Base-by-base conservation (phyloP, 2,888 invertebrate genomes). In the Nineta flava region DNA sequence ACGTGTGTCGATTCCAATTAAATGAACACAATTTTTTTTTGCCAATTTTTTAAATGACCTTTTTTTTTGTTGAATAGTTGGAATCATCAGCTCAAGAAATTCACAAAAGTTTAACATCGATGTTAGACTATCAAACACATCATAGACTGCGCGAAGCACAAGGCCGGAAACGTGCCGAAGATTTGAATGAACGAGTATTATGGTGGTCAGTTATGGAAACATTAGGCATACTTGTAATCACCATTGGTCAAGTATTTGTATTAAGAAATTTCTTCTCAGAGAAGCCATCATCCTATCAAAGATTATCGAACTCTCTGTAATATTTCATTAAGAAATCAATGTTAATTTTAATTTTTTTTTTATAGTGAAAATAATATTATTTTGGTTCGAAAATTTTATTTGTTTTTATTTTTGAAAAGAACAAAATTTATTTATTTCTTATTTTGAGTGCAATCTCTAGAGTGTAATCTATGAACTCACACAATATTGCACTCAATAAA, bases 61-160 rank as follows among this genome's bases (percentile, higher is more conserved):
- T 6, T 26, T 26, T 26, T 26, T 4, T 19, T 7, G 7, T 26
- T 26, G 2, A 26, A 56, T 66, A 93, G 92, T 81, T 97, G 83
- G 96, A 97, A 69, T 78, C 90, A 5, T 88, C 92, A 9, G 82
- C 92, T 4, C 84, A 87, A 63, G 83, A 84, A 64, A 84, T 95
- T 55, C 95, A 96, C 65, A 88, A 90, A 63, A 82, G 86, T 53
- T 71, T 96, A 46, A 88, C 86, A 59, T 81, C 78, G 55, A 86
- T 96, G 50, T 75, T 93, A 54, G 97, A 99, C 66, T 88, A 87
- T 61, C 97, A 99, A 72, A 99, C 97, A 5, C 96, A 97, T 70
- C 95, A 97, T 69, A 77, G 95, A 52, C 69, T 99, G 53, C 75
- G 93, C 48, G 99, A 99, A 70, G 84, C 96, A 2, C 93, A 95